Evolutionary conservation across 2,797 vertebrate species (phyloP).

Genomic region (Chiroxiphia lanceolata): DNA sequence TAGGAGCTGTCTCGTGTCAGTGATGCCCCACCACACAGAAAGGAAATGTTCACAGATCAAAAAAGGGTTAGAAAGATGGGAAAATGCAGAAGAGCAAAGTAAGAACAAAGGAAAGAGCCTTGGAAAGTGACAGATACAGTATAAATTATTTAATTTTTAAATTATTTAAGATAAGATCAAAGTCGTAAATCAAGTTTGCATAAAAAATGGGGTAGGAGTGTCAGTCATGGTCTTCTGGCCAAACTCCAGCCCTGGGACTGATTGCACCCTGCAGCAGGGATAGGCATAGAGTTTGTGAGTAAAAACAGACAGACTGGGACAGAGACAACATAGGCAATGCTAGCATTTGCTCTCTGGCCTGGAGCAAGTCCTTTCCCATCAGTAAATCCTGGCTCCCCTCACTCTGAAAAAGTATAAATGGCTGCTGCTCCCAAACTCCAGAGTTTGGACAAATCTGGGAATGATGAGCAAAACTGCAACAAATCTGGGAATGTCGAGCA

Average conservation of each 20-base stretch:
- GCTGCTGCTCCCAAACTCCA: not conserved
- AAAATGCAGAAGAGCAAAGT: conserved; percentile 3
- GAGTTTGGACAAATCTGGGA: too few species aligned
- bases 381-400: not conserved
- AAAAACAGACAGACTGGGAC: not conserved
- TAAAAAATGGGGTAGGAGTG: conserved; percentile 35
- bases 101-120: conserved; percentile 47
- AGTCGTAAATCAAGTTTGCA: conserved; percentile 60
- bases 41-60: not conserved
- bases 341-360: not conserved
- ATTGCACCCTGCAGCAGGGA: not conserved
- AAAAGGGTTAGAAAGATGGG: not conserved
- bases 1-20: not conserved
- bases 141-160: conserved; percentile 62
- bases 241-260: conserved; percentile 17
- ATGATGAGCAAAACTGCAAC: too few species aligned
- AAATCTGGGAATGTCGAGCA: not conserved
- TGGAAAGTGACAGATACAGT: conserved; percentile 41
- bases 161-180: conserved; percentile 64
- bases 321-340: not conserved
- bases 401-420: not conserved
- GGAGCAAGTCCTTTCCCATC: not conserved
- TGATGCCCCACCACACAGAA: not conserved
- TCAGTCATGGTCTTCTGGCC: conserved; percentile 1
- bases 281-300: not conserved